phyloP scores from a whole-genome alignment of 2,797 vertebrate genomes.

The Gila robusta region DNA sequence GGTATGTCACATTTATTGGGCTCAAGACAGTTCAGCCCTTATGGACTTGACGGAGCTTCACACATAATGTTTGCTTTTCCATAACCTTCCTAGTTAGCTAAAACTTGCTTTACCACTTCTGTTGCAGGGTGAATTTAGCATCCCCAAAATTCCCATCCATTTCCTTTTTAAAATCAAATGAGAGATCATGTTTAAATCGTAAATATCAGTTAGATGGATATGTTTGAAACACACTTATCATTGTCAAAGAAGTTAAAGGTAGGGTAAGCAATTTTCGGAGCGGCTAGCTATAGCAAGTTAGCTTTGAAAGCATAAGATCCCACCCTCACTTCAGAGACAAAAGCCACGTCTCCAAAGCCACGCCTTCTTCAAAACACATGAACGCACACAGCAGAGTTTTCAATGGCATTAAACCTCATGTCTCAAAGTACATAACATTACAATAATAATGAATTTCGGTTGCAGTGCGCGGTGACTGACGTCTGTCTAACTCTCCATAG shows the following conservation, averaged over 20 bases:
- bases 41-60: neutral
- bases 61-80: neutral
- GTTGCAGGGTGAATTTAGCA: neutral
- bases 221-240: neutral
- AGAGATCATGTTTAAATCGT: neutral
- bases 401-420: too few relatives aligned
- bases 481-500: too few relatives aligned
- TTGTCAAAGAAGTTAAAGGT: neutral
- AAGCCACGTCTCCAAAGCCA: too few relatives aligned
- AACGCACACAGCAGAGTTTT: too few relatives aligned
- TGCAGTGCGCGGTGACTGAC: too few relatives aligned
- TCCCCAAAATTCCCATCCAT: neutral
- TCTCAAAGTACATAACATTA: too few relatives aligned
- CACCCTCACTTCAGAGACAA: too few relatives aligned
- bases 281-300: too few relatives aligned
- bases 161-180: neutral
- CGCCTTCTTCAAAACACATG: too few relatives aligned
- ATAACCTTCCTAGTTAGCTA: neutral
- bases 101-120: neutral
- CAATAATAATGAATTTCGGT: too few relatives aligned
- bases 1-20: neutral
- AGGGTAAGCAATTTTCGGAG: too few relatives aligned
- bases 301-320: too few relatives aligned
- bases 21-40: neutral
- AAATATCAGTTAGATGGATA: neutral